Evolutionary conservation across 1,140 invertebrate genomes (phyloP), one percentile per base, ranked within the genome.

Genomic region (Schlechtendalia chinensis): DNA sequence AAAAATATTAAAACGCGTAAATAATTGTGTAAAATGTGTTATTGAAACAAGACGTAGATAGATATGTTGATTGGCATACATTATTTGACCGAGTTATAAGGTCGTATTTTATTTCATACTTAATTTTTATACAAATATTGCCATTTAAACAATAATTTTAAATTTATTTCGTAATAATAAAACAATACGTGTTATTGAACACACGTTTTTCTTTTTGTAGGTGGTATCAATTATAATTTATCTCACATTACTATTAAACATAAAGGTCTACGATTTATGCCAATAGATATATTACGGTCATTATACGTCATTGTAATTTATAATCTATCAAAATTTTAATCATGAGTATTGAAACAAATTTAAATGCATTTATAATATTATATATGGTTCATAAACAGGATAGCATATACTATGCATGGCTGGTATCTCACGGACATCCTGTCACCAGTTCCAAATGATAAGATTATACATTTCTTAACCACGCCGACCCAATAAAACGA

Each of bases 401-500:
- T 63, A 59, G 29, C n/a, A 59, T 59, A 45, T 29, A 22, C n/a
- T 22, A 59, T 45, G 56, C 22, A 59, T 22, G 0, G 14, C 45
- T 45, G n/a, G 19, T 79, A 79, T 79, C 75, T 79, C 56, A 24
- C 75, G 75, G 75, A 77, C 72, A 32, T 77, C 72, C 72, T 24
- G 72, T 16, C 29, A 19, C n/a, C 24, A 45, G 54, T 77, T 45
- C 17, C 5, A 22, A 39, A 56, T 16, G 54, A 77, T 77, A 59
- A 77, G 53, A 59, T 77, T 77, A 24, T 59, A 59, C 27, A 72
- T 72, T 69, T 72, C 69, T 72, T 72, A n/a, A 54, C 65, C 17
- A n/a, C 27, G 17, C 24, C 1, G 27, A 54, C 27, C 17, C 19
- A 11, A 72, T 17, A 72, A 12, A 72, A 72, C n/a, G 17, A n/a